phyloP scores from a whole-genome alignment of 1,140 invertebrate species.

The Capitella teleta region DNA sequence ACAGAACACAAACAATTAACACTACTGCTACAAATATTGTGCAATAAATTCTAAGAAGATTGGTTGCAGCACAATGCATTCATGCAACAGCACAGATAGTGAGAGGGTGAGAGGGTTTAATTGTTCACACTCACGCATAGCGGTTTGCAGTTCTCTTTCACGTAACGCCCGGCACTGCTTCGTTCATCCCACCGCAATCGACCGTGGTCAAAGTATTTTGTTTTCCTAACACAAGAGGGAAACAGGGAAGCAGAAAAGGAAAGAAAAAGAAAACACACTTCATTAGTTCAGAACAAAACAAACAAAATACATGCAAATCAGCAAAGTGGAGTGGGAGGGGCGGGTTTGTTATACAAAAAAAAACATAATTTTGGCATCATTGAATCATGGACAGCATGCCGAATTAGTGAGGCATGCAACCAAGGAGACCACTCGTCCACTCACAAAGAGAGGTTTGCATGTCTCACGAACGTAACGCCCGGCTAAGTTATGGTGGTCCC shows the following conservation, averaged over 20 bases:
- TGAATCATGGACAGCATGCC: not conserved
- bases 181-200: slow-evolving; percentile 37
- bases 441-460: slow-evolving; percentile 60
- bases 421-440: not conserved
- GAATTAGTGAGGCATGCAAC: not conserved
- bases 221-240: not conserved
- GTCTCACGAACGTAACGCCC: slow-evolving; percentile 56
- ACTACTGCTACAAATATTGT: too few species aligned
- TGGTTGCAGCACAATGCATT: too few species aligned
- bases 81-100: too few species aligned
- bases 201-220: slow-evolving; percentile 32
- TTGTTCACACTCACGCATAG: slow-evolving; percentile 2
- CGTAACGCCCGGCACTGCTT: slow-evolving; percentile 32
- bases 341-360: too few species aligned
- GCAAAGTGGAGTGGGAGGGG: too few species aligned
- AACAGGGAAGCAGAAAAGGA: not conserved
- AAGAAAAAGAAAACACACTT: too few species aligned
- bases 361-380: too few species aligned
- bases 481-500: slow-evolving; percentile 34
- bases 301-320: too few species aligned
- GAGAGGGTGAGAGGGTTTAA: too few species aligned
- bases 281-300: too few species aligned
- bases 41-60: too few species aligned
- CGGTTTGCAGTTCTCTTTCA: slow-evolving; percentile 78
- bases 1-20: not conserved